Conservation (phyloP, 2,113 vertebrate genomes). For the Bufo bufo region DNA sequence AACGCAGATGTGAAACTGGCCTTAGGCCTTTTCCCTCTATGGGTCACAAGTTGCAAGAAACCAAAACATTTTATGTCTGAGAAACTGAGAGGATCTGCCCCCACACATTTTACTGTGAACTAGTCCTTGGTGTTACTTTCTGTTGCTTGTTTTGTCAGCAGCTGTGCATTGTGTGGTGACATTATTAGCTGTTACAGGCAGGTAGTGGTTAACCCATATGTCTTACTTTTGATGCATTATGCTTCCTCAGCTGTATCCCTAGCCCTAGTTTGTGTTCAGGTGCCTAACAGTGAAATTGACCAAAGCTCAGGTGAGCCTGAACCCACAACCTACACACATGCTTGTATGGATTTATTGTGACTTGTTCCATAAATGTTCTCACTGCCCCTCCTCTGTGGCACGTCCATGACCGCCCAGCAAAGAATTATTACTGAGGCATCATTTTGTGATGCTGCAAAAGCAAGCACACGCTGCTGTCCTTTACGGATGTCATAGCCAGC, state of each 20-base stretch:
- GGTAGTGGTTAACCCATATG: conserved; percentile 28
- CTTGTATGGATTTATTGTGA: no score
- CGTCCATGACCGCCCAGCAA: no score
- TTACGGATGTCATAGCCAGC: no score
- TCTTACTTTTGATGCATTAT: not conserved
- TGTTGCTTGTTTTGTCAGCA: conserved; percentile 27
- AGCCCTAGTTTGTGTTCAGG: not conserved
- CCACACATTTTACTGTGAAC: not conserved
- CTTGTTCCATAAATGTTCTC: no score
- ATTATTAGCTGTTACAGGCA: conserved; percentile 8
- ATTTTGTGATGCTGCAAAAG: no score
- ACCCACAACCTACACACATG: not conserved
- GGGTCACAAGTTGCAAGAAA: not conserved
- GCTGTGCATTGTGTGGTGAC: conserved; percentile 23
- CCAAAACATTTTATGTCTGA: not conserved
- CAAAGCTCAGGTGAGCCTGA: not conserved
- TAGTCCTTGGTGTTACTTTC: conserved; percentile 21
- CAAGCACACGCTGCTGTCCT: no score
- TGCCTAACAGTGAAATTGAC: not conserved
- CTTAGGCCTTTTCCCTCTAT: not conserved
- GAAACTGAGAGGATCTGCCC: not conserved
- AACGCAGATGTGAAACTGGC: no score
- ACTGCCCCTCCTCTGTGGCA: no score
- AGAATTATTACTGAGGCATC: no score
- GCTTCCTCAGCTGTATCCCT: not conserved